Evolutionary conservation across 2,888 invertebrate genomes (phyloP).

Genomic region (Teleiodes luculella): DNA sequence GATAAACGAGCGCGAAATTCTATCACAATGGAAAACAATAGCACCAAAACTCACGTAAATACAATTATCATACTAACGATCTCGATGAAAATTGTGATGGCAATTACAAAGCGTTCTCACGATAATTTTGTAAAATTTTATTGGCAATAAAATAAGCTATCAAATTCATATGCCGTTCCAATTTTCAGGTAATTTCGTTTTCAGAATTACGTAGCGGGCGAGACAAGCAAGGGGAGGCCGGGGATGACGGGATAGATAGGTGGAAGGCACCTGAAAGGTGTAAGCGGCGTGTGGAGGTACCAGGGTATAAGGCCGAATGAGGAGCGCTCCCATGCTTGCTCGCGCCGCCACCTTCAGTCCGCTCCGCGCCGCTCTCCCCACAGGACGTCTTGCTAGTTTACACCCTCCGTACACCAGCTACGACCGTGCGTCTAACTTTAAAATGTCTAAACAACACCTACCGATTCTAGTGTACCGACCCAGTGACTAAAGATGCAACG

Average conservation of each 20-base stretch:
- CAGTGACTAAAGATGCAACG: slow-evolving; percentile 54
- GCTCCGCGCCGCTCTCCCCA: slow-evolving; percentile 24
- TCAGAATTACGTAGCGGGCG: slow-evolving; percentile 15
- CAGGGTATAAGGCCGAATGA: neutral
- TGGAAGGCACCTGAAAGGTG: slow-evolving; percentile 12
- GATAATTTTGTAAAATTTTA: slow-evolving; percentile 7
- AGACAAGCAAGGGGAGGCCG: slow-evolving; percentile 3
- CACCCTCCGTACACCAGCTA: slow-evolving; percentile 29
- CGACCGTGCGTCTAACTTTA: slow-evolving; percentile 54
- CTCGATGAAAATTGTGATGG: neutral
- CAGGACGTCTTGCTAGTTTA: slow-evolving; percentile 28
- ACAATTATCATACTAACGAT: slow-evolving; percentile 26
- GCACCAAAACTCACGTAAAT: slow-evolving; percentile 29
- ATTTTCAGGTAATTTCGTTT: slow-evolving; percentile 20
- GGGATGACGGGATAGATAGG: neutral
- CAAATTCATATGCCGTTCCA: slow-evolving; percentile 17
- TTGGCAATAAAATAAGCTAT: slow-evolving; percentile 16
- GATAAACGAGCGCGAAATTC: too few species aligned
- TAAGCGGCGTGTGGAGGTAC: neutral
- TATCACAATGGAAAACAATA: neutral
- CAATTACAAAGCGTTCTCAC: slow-evolving; percentile 2
- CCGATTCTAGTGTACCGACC: slow-evolving; percentile 24
- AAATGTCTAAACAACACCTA: slow-evolving; percentile 42
- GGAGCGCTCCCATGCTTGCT: slow-evolving; percentile 11
- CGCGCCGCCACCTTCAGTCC: slow-evolving; percentile 44